Conservation (phyloP, 2,888 invertebrate genomes). For the Scaptomyza cyrtandrae region DNA sequence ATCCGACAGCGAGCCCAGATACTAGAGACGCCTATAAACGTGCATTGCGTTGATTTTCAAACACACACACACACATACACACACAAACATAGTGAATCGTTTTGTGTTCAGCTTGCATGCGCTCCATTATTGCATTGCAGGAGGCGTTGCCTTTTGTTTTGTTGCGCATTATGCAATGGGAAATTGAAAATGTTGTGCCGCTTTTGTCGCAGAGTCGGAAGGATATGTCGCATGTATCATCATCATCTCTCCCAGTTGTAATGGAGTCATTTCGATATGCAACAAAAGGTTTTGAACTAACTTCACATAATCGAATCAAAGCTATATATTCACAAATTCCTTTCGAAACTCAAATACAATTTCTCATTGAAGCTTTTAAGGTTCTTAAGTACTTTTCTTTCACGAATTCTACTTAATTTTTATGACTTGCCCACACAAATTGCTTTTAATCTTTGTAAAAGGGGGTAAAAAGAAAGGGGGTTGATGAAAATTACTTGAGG, state of each 20-base stretch:
- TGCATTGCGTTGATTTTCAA: conserved; percentile 50
- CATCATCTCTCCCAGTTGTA: conserved; percentile 14
- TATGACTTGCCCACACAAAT: neutral
- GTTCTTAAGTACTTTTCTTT: neutral
- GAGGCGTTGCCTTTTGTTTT: conserved; percentile 39
- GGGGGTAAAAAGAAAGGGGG: neutral
- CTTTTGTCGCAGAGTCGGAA: conserved; percentile 32
- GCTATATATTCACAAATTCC: too few species aligned
- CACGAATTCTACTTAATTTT: neutral
- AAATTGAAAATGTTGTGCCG: conserved; percentile 54
- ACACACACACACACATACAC: conserved; percentile 4
- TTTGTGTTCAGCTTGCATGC: conserved; percentile 20
- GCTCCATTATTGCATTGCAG: conserved; percentile 26
- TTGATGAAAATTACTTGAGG: conserved; percentile 2
- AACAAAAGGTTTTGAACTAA: too few species aligned
- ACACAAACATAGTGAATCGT: neutral
- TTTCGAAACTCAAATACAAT: neutral
- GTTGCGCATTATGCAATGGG: conserved; percentile 28
- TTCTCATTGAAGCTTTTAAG: neutral
- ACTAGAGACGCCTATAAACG: conserved; percentile 27
- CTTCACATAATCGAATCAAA: too few species aligned
- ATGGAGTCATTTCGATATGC: neutral
- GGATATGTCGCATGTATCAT: conserved; percentile 19
- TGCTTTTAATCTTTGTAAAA: neutral
- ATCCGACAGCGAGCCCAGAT: conserved; percentile 48